Base-by-base conservation (phyloP, 2,113 vertebrate genomes). In the Gymnorhina tibicen region DNA sequence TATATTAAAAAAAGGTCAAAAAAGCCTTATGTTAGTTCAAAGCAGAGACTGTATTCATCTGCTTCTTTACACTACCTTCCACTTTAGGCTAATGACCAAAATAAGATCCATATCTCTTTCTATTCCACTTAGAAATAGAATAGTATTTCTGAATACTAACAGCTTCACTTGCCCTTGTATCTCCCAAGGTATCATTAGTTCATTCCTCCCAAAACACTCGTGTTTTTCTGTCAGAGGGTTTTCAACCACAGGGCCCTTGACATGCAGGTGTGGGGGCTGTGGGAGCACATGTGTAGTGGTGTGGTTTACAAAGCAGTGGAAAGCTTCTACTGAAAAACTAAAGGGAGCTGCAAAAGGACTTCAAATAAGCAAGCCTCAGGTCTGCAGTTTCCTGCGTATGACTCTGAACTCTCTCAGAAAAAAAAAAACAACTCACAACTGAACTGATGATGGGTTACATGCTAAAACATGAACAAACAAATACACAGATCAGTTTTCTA, bases 101-200 rank as follows among this genome's bases (percentile, higher is more conserved):
- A 3, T 12, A 39, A 68, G 27, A 85, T 55, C 35, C 23, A 23
- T 16, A 82, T 89, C 24, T 30, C 10, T 66, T 86, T 64, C 22
- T 67, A 7, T 11, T 56, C 22, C 17, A 55, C n/a, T 13, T 14
- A 14, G 0, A n/a, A n/a, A n/a, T n/a, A n/a, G n/a, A n/a, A n/a
- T n/a, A n/a, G n/a, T n/a, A 59, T 79, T 66, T 77, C 69, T 58
- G 41, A 93, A 85, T 20, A 18, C 27, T 4, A 63, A 24, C 3
- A 72, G 16, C 46, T 28, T 74, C 27, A 81, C 91, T 47, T 0
- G 0, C 35, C 58, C 16, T 28, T 55, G 0, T 44, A 52, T 37
- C 18, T 84, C 66, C 39, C 37, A 16, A 15, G 5, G 3, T 24
- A 59, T 32, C n/a, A 23, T 17, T 24, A 85, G 35, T 26, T 78